A percentile compares a stretch with the other conserved stretches of the same genome.
phyloP scores from a whole-genome alignment of 2,113 vertebrate genomes.

The Solenodon paradoxus region DNA sequence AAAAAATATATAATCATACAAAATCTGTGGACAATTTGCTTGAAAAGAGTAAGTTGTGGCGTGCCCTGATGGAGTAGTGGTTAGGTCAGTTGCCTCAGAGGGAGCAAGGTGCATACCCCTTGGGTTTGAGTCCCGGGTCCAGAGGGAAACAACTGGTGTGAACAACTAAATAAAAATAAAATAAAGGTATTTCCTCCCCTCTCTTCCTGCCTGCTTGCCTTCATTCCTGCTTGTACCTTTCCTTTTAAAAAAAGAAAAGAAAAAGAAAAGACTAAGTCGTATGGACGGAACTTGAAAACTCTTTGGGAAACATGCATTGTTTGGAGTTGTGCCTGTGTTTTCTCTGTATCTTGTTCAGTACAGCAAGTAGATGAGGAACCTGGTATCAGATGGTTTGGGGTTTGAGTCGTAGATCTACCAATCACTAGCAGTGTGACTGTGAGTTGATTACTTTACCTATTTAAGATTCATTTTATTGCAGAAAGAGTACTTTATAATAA shows the following conservation, averaged over 20 bases:
- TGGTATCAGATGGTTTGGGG: not conserved
- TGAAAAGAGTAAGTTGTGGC: not conserved
- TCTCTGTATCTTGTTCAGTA: not conserved
- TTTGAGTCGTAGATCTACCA: not conserved
- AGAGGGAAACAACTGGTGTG: too few relatives aligned
- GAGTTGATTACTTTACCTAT: not conserved
- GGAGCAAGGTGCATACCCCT: too few relatives aligned
- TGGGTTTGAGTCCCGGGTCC: too few relatives aligned
- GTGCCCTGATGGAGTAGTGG: too few relatives aligned
- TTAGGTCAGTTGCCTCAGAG: too few relatives aligned
- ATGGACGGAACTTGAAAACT: not conserved
- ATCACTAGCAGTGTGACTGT: not conserved
- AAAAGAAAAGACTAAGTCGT: not conserved
- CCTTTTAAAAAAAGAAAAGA: too few relatives aligned
- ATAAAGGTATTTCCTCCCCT: too few relatives aligned
- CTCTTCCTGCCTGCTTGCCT: too few relatives aligned
- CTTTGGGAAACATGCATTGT: not conserved
- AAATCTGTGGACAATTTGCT: not conserved
- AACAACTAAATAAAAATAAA: too few relatives aligned
- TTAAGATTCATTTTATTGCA: not conserved
- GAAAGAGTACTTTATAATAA: not conserved
- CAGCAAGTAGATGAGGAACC: not conserved
- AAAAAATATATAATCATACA: not conserved
- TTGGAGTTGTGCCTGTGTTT: not conserved
- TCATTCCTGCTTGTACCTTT: too few relatives aligned